A percentile compares a stretch with the other conserved stretches of the same genome.
These are phyloP conservation scores for Pangasianodon hypophthalmus DNA, from an alignment of 2,113 vertebrate species.

Conservation along the genomic window DNA sequence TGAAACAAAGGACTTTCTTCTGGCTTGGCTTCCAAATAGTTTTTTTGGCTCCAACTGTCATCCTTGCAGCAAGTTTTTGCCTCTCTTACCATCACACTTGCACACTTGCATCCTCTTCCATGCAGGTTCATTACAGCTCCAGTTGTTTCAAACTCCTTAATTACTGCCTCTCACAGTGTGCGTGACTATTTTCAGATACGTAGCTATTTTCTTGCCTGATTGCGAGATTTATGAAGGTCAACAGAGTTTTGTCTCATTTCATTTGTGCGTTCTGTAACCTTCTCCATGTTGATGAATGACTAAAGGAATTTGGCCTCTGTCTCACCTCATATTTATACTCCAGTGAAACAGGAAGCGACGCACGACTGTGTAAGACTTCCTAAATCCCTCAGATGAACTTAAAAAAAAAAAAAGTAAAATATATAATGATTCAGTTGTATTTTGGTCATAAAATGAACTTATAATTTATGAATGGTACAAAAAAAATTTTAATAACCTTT, in stretches of 20 bases:
- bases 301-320: slow-evolving; percentile 16
- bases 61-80: background rate
- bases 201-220: background rate
- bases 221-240: background rate
- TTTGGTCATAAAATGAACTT: background rate
- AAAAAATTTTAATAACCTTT: no score
- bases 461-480: no score
- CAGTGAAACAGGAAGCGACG: background rate
- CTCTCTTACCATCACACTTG: background rate
- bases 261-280: background rate
- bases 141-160: background rate
- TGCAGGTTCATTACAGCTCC: background rate
- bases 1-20: background rate
- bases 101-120: background rate
- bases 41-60: background rate
- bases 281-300: slow-evolving; percentile 14
- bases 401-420: background rate
- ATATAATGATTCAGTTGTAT: background rate
- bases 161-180: background rate
- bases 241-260: background rate
- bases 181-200: background rate
- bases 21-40: background rate
- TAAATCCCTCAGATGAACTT: background rate
- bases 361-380: background rate
- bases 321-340: slow-evolving; percentile 8